Evolutionary conservation across 2,797 vertebrate species (phyloP).

Genomic region (Anas capensis): DNA sequence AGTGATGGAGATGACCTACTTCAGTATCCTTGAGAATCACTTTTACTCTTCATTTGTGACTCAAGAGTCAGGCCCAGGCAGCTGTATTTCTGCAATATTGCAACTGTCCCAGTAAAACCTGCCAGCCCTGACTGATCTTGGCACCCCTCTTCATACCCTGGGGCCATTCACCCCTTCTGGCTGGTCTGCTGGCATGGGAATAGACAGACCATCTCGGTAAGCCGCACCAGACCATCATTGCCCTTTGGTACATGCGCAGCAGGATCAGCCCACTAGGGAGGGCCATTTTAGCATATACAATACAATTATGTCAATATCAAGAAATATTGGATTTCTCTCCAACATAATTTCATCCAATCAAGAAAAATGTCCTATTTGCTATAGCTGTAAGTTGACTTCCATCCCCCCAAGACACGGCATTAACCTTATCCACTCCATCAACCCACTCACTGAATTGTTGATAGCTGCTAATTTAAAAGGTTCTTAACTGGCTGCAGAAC

Average conservation of each 20-base stretch:
- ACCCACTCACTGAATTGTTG: conserved; percentile 9
- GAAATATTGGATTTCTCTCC: conserved; percentile 21
- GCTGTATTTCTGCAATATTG: conserved; percentile 14
- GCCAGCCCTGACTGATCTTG: conserved; percentile 25
- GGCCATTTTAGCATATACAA: not conserved
- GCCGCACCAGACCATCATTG: not conserved
- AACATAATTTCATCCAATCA: conserved; percentile 32
- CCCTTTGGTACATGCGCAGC: conserved; percentile 32
- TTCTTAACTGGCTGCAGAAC: conserved; percentile 6
- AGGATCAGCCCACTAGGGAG: not conserved
- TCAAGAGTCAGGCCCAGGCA: conserved; percentile 18
- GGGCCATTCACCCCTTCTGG: conserved; percentile 54
- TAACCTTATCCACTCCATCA: conserved; percentile 32
- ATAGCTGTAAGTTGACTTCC: not conserved
- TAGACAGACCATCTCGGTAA: conserved; percentile 14
- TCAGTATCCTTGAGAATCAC: conserved; percentile 43
- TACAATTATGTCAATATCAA: conserved; percentile 24
- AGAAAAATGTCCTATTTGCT: conserved; percentile 46
- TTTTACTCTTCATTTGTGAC: conserved; percentile 36
- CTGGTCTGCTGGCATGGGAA: conserved; percentile 48
- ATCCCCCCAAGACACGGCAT: not conserved
- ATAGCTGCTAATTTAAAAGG: conserved; percentile 40
- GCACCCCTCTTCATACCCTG: conserved; percentile 23
- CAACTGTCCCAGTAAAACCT: conserved; percentile 39
- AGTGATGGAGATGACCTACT: conserved; percentile 49